Evolutionary conservation across 1,140 invertebrate genomes (phyloP).

Genomic region (Calycopis cecrops): DNA sequence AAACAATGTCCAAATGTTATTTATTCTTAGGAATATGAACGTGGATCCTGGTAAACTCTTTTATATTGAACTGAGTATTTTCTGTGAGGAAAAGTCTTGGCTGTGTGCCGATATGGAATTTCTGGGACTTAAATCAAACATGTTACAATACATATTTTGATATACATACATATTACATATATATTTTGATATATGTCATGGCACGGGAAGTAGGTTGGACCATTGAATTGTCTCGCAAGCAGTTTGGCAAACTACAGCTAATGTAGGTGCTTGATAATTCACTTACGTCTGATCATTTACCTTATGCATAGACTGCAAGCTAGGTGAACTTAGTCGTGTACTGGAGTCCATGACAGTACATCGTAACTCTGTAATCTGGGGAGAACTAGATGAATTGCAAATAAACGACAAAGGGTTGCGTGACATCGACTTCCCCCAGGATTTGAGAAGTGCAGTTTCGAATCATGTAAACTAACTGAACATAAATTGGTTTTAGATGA

Average conservation of each 20-base stretch:
- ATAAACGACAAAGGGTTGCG: neutral
- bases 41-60: neutral
- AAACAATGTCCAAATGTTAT: no score
- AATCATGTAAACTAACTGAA: neutral
- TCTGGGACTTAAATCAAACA: neutral
- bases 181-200: neutral
- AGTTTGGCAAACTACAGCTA: no score
- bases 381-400: neutral
- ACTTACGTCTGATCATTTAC: no score
- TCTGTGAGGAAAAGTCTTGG: neutral
- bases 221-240: no score
- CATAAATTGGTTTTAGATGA: neutral
- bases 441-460: neutral
- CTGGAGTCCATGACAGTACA: neutral
- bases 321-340: neutral
- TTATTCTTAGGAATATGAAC: neutral
- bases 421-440: neutral
- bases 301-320: neutral
- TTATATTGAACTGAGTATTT: neutral
- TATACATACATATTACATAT: no score
- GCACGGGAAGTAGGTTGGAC: slow-evolving; percentile 4
- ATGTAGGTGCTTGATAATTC: no score
- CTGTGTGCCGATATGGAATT: no score
- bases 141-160: no score
- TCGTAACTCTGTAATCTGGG: neutral